Conservation (phyloP, 2,888 invertebrate species). For the Bedellia somnulentella region DNA sequence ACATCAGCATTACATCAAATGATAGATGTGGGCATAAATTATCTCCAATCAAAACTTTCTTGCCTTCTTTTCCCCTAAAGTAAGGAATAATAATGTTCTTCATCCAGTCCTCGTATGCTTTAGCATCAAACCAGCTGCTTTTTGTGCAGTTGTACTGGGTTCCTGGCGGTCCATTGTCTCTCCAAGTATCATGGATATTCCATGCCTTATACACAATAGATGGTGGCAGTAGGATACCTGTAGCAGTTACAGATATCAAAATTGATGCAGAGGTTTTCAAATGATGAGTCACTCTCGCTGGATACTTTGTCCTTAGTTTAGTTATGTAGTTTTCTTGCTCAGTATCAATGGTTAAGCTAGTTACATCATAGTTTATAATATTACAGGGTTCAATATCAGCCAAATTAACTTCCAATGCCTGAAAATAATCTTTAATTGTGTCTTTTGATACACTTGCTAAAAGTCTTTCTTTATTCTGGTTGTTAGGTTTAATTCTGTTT, state of each 20-base stretch:
- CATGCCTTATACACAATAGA: conserved; percentile 12
- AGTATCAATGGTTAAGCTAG: conserved; percentile 1
- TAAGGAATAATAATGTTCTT: conserved; percentile 8
- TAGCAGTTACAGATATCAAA: conserved; percentile 7
- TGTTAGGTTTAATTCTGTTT: conserved; percentile 6
- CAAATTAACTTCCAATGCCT: background rate
- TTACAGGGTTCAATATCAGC: background rate
- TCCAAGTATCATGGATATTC: conserved; percentile 9
- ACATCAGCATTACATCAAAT: conserved; percentile 7
- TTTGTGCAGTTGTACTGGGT: conserved; percentile 8
- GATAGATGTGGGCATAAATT: conserved; percentile 12
- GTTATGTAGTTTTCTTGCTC: conserved; percentile 3
- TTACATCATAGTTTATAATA: conserved; percentile 3
- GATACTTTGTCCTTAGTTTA: conserved; percentile 5
- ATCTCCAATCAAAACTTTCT: conserved; percentile 11
- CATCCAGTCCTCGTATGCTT: conserved; percentile 10
- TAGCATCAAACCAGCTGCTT: conserved; percentile 10
- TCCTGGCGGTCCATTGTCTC: conserved; percentile 7
- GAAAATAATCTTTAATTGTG: background rate
- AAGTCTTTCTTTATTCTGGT: conserved; percentile 8
- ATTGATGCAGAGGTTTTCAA: conserved; percentile 4
- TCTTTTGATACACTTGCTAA: conserved; percentile 5
- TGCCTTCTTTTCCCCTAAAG: conserved; percentile 7
- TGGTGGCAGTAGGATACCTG: conserved; percentile 5
- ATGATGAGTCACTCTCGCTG: conserved; percentile 3